Evolutionary conservation across 2,113 vertebrate species (phyloP).

Genomic region (Dromas ardeola): DNA sequence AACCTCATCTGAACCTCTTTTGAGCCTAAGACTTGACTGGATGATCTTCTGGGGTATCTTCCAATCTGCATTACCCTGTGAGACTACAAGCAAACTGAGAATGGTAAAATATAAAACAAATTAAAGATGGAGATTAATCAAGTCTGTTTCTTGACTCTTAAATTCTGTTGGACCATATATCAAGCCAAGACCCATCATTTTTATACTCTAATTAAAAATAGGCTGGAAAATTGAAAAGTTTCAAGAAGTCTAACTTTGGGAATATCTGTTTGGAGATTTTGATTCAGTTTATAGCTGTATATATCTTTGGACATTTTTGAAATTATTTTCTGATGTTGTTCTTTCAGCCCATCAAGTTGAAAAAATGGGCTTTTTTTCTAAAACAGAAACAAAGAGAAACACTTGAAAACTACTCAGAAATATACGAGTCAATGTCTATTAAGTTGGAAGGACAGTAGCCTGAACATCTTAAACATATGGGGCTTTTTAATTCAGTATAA

Average conservation of each 20-base stretch:
- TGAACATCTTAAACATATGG: not conserved
- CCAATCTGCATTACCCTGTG: not conserved
- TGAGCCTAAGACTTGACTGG: not conserved
- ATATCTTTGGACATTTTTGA: not conserved
- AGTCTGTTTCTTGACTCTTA: not conserved
- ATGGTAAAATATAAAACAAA: not conserved
- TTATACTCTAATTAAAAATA: not conserved
- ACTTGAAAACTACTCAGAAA: not conserved
- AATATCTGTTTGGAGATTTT: not conserved
- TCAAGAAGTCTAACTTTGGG: not conserved
- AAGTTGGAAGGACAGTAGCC: not conserved
- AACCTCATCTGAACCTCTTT: not conserved
- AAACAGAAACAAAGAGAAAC: not conserved
- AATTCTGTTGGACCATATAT: not conserved
- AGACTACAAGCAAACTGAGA: not conserved
- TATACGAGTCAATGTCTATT: not conserved
- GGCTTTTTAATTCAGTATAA: slow-evolving; percentile 17
- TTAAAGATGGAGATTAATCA: not conserved
- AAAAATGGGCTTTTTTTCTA: not conserved
- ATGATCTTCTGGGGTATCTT: not conserved
- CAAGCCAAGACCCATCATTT: not conserved
- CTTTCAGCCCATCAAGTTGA: not conserved
- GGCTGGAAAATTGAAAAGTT: not conserved
- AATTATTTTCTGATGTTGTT: not conserved
- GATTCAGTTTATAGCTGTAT: not conserved